A percentile compares a stretch with the other conserved stretches of the same genome.
phyloP scores from a whole-genome alignment of 2,888 invertebrate species.

The Caradrina kadenii region DNA sequence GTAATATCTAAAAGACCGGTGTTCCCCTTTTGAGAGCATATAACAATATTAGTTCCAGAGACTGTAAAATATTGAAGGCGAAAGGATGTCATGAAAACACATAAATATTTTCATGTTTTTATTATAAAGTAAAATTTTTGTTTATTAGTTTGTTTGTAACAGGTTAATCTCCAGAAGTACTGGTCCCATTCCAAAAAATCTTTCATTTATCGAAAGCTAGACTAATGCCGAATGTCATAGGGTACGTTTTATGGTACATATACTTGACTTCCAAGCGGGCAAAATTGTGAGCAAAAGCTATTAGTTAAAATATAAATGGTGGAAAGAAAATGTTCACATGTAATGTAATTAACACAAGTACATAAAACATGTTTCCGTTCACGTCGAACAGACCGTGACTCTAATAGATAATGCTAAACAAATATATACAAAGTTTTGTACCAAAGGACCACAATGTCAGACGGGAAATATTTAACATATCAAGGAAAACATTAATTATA shows the following conservation, averaged over 20 bases:
- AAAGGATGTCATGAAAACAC: constrained; percentile 47
- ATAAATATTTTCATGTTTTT: too few relatives aligned
- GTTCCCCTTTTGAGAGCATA: constrained; percentile 30
- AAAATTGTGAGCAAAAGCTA: too few relatives aligned
- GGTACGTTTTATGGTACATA: too few relatives aligned
- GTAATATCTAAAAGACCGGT: constrained; percentile 1
- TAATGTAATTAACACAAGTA: constrained; percentile 16
- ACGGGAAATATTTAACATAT: constrained; percentile 54
- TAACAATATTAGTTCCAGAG: constrained; percentile 40
- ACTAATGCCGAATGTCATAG: too few relatives aligned
- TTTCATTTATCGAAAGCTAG: too few relatives aligned
- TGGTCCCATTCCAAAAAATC: too few relatives aligned
- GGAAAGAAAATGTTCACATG: constrained; percentile 21
- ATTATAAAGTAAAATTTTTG: too few relatives aligned
- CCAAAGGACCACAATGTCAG: constrained; percentile 57
- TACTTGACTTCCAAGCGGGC: too few relatives aligned
- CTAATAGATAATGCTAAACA: constrained; percentile 53
- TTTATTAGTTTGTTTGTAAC: too few relatives aligned
- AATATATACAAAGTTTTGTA: constrained; percentile 32
- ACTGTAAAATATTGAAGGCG: constrained; percentile 18
- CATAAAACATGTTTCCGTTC: constrained; percentile 38
- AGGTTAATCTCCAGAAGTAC: too few relatives aligned
- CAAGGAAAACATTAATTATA: constrained; percentile 63
- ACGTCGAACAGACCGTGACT: constrained; percentile 56
- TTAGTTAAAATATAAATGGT: too few relatives aligned